Evolutionary conservation across 1,140 invertebrate genomes (phyloP).

Genomic region (Drosophila lacertosa): DNA sequence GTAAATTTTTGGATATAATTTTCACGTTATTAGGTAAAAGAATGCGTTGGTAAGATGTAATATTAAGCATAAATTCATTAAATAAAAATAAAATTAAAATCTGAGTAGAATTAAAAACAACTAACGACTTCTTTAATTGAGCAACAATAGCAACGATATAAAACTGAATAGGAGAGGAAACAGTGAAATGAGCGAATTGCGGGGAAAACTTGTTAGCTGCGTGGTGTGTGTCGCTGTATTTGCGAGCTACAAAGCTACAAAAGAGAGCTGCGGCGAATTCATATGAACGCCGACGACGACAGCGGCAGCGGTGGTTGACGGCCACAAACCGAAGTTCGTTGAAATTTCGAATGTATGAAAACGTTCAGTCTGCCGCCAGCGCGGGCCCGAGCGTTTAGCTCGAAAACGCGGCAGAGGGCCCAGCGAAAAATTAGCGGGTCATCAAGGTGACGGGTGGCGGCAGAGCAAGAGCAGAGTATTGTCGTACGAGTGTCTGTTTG

Average conservation of each 20-base stretch:
- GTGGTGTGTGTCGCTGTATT: conserved; percentile 7
- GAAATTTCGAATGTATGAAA: conserved; percentile 77
- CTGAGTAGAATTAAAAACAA: conserved; percentile 17
- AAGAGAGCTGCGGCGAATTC: conserved; percentile 50
- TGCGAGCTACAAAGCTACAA: conserved; percentile 51
- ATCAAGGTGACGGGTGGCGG: conserved; percentile 41
- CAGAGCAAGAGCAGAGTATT: conserved; percentile 28
- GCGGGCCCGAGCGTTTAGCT: conserved; percentile 65
- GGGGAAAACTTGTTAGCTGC: conserved; percentile 28
- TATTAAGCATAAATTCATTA: conserved; percentile 21
- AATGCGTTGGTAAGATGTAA: neutral
- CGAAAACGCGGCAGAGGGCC: conserved; percentile 66
- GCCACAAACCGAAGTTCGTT: conserved; percentile 63
- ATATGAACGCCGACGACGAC: conserved; percentile 42
- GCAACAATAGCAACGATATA: conserved; percentile 17
- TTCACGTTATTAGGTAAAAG: neutral
- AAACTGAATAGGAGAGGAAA: conserved; percentile 9
- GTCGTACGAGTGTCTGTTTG: conserved; percentile 24
- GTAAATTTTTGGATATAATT: neutral
- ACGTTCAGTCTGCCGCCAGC: conserved; percentile 78
- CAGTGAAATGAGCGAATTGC: conserved; percentile 7
- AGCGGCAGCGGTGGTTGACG: conserved; percentile 56
- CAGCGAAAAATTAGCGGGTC: conserved; percentile 51
- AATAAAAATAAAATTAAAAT: conserved; percentile 21
- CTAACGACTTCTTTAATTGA: conserved; percentile 6